Evolutionary conservation across 2,113 vertebrate species (phyloP).

Genomic region (Baryphthengus martii): DNA sequence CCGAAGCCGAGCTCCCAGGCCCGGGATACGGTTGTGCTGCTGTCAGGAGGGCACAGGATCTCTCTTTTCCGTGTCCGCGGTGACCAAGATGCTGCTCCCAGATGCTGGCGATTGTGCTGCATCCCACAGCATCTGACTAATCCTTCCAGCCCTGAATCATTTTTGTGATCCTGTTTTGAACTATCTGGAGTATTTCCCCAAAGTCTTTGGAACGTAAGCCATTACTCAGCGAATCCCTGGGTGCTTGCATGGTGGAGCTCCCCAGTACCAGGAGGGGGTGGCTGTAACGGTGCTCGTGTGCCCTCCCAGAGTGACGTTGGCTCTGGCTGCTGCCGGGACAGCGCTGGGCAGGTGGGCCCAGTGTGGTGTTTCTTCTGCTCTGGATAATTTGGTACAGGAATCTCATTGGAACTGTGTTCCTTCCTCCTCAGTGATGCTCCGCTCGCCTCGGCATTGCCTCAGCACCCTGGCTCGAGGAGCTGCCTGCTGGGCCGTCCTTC

Average conservation of each 20-base stretch:
- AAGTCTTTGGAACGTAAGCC: background rate
- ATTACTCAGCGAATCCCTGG: background rate
- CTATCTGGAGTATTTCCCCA: rapidly evolving
- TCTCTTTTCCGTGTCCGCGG: background rate
- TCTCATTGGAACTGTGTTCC: background rate
- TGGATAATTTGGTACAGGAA: background rate
- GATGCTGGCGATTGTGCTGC: rapidly evolving
- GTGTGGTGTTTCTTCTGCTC: rapidly evolving
- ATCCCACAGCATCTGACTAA: background rate
- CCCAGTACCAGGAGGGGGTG: rapidly evolving
- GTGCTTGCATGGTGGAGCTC: rapidly evolving
- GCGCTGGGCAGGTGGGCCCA: background rate
- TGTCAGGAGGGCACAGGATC: rapidly evolving
- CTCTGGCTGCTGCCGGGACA: background rate
- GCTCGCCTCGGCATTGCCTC: background rate
- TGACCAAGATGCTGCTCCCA: background rate
- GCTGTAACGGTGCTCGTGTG: rapidly evolving
- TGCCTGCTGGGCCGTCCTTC: background rate
- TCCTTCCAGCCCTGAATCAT: background rate
- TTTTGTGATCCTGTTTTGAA: background rate
- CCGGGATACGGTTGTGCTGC: rapidly evolving
- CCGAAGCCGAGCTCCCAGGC: background rate
- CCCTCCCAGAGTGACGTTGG: background rate
- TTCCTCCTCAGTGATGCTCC: background rate
- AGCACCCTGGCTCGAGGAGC: background rate